These are phyloP conservation scores for Aphelenchoides bicaudatus DNA, from an alignment of 2,888 invertebrate genomes.

Conservation along the genomic window DNA sequence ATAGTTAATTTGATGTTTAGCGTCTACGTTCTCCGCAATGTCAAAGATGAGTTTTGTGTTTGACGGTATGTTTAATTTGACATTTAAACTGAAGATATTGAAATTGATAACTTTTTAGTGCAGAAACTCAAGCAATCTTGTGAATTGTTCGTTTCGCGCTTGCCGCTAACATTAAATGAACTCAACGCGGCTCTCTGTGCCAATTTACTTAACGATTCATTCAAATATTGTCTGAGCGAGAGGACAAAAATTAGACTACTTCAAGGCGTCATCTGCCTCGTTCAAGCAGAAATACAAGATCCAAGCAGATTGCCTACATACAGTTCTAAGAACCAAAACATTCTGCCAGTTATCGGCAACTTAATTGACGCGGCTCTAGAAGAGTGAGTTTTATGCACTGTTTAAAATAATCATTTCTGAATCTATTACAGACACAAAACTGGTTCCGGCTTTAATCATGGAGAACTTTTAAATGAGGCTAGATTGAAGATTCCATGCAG, in stretches of 20 bases:
- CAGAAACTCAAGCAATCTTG: slow-evolving; percentile 26
- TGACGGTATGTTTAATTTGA: too few relatives aligned
- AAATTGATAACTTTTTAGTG: too few relatives aligned
- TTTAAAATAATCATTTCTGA: neutral
- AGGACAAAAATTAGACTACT: slow-evolving; percentile 29
- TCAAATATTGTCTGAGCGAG: slow-evolving; percentile 24
- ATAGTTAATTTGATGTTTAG: too few relatives aligned
- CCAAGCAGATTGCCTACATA: neutral
- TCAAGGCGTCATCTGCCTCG: slow-evolving; percentile 27
- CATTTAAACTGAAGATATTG: too few relatives aligned
- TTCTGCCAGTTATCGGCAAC: slow-evolving; percentile 9
- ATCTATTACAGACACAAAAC: slow-evolving; percentile 3
- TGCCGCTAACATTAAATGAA: slow-evolving; percentile 18
- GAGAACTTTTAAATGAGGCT: slow-evolving; percentile 25
- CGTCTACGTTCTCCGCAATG: too few relatives aligned
- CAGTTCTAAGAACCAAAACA: slow-evolving; percentile 3
- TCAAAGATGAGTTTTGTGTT: too few relatives aligned
- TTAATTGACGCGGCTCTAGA: slow-evolving; percentile 19
- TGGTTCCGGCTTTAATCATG: slow-evolving; percentile 23
- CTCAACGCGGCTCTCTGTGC: slow-evolving; percentile 17
- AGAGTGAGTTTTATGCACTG: slow-evolving; percentile 17
- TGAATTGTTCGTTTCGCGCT: slow-evolving; percentile 28
- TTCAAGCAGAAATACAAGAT: slow-evolving; percentile 1
- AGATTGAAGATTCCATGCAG: slow-evolving; percentile 32
- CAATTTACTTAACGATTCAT: slow-evolving; percentile 22